Percentiles rank a stretch among this genome's conserved stretches.
These are phyloP conservation scores for Epinephelus coioides DNA, from an alignment of 2,797 vertebrate genomes.

Conservation along the genomic window DNA sequence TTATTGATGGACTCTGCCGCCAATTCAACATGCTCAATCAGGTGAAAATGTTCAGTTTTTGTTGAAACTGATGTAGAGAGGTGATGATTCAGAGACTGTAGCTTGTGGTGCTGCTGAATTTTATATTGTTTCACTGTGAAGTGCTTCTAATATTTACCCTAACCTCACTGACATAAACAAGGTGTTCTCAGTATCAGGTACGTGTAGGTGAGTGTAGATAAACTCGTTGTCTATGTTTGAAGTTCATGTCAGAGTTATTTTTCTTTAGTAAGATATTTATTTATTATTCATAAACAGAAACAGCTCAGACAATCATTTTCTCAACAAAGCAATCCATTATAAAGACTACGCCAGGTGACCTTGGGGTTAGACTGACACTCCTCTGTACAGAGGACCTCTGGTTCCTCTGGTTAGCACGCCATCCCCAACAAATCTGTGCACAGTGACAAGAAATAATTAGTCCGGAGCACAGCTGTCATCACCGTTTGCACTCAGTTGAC, in stretches of 20 bases:
- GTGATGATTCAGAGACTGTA: background rate
- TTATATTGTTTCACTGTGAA: background rate
- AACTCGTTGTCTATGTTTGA: conserved; percentile 9
- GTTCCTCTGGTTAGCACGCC: conserved; percentile 49
- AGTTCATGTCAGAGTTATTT: background rate
- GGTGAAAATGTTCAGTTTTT: background rate
- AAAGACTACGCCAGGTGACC: conserved; percentile 37
- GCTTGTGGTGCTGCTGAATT: conserved; percentile 11
- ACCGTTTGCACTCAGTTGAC: conserved; percentile 67
- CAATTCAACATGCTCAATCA: too few relatives aligned
- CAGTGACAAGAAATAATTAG: conserved; percentile 72
- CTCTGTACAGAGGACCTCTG: conserved; percentile 32
- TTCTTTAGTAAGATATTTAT: conserved; percentile 23
- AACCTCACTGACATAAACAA: background rate
- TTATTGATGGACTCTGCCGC: too few relatives aligned
- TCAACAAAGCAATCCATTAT: conserved; percentile 27
- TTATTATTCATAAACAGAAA: conserved; percentile 28
- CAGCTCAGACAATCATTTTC: conserved; percentile 26
- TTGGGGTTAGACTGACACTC: conserved; percentile 40
- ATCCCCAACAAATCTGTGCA: conserved; percentile 55
- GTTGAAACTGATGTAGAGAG: background rate
- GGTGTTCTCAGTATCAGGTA: background rate
- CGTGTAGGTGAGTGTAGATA: background rate
- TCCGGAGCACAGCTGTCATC: conserved; percentile 59
- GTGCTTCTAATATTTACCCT: background rate